phyloP scores from a whole-genome alignment of 1,140 invertebrate species.

The Bombus difficillimus region DNA sequence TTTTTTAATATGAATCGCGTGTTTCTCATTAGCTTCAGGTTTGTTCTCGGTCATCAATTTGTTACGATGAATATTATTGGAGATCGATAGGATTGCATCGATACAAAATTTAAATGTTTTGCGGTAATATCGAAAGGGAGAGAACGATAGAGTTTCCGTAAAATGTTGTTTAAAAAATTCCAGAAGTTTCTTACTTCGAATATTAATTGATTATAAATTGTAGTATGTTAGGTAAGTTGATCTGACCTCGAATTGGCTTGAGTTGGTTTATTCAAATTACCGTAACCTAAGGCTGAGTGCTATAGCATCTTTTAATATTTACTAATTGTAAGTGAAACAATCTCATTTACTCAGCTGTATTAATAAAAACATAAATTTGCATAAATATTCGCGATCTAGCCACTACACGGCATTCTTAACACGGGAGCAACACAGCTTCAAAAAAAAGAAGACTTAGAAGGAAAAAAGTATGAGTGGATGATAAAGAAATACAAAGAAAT shows the following conservation, averaged over 20 bases:
- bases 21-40: too few relatives aligned
- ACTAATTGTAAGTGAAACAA: background rate
- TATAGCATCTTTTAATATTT: background rate
- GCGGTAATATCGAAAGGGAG: background rate
- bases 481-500: background rate
- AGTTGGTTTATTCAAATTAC: background rate
- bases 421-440: background rate
- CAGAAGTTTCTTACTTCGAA: background rate
- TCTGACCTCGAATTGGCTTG: background rate
- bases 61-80: background rate
- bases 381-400: background rate
- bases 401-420: background rate
- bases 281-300: too few relatives aligned
- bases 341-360: background rate
- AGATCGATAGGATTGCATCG: background rate
- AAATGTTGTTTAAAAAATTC: background rate
- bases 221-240: background rate
- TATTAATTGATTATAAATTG: background rate
- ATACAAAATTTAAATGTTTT: background rate
- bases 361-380: background rate
- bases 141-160: background rate
- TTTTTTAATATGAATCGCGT: background rate
- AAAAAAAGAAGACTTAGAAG: background rate
- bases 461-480: background rate
- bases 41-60: slow-evolving; percentile 9